These are phyloP conservation scores for Chaitophorus viminalis DNA, from an alignment of 2,888 invertebrate genomes.

Conservation along the genomic window DNA sequence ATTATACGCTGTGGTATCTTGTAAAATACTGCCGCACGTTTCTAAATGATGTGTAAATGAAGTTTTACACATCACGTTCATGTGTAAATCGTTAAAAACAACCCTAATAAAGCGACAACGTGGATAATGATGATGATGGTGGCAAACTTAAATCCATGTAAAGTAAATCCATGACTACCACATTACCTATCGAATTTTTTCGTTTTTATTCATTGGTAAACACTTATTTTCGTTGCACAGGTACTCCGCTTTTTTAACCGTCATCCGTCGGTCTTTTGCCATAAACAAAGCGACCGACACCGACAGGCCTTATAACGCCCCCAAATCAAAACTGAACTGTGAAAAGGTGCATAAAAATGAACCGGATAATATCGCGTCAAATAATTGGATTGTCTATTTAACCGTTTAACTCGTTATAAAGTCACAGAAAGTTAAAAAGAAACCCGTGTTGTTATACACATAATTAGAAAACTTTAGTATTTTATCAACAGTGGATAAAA, in stretches of 20 bases:
- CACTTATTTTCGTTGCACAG: neutral
- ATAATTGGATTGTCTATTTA: slow-evolving; percentile 46
- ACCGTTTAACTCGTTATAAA: slow-evolving; percentile 28
- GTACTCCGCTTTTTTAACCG: neutral
- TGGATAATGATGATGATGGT: neutral
- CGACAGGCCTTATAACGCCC: slow-evolving; percentile 20
- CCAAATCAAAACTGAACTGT: neutral
- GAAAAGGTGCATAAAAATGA: neutral
- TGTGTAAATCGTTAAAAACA: slow-evolving; percentile 45
- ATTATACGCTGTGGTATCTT: neutral
- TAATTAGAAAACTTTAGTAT: slow-evolving; percentile 20
- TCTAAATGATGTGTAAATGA: neutral
- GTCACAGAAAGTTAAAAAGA: neutral
- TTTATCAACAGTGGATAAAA: slow-evolving; percentile 21
- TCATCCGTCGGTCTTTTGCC: neutral
- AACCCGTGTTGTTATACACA: neutral
- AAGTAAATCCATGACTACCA: neutral
- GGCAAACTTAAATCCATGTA: slow-evolving; percentile 1
- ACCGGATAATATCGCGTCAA: neutral
- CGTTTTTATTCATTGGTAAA: neutral
- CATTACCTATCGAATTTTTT: neutral
- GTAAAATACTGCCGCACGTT: slow-evolving; percentile 1
- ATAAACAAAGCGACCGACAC: neutral
- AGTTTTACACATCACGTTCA: neutral
- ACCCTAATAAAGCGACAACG: slow-evolving; percentile 45